Conservation (phyloP, 2,888 invertebrate species). For the Lysandra coridon region DNA sequence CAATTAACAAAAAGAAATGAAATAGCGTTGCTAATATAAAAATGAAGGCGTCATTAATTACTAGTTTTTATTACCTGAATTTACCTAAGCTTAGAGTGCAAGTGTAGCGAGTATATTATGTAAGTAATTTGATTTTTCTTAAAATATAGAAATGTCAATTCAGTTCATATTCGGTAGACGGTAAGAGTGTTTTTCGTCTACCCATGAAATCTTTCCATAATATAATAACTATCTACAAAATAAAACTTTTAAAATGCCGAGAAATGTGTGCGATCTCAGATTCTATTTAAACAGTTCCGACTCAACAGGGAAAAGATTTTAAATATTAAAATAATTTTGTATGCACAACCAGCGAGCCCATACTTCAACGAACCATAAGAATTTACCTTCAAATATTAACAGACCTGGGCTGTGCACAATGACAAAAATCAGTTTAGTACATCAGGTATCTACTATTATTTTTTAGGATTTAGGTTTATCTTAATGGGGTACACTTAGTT, state of each 20-base stretch:
- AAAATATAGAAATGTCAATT: neutral
- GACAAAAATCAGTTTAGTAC: neutral
- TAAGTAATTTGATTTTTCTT: neutral
- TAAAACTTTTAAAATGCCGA: neutral
- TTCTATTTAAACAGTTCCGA: constrained; percentile 30
- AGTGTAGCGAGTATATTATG: too few relatives aligned
- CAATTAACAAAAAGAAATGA: neutral
- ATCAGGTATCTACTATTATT: constrained; percentile 8
- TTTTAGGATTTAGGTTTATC: constrained; percentile 6
- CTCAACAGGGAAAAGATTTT: constrained; percentile 25
- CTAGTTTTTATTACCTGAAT: neutral
- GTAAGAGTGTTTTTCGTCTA: neutral
- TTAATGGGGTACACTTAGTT: constrained; percentile 17
- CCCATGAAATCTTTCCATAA: neutral
- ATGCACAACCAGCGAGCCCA: constrained; percentile 32
- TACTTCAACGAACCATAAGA: constrained; percentile 4
- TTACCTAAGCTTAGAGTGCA: too few relatives aligned
- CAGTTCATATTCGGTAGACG: neutral
- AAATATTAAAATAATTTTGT: constrained; percentile 34
- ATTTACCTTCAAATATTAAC: constrained; percentile 9
- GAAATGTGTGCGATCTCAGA: neutral
- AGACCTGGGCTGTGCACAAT: neutral
- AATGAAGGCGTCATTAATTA: neutral
- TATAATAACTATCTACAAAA: neutral
- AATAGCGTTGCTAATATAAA: neutral